Percentiles rank a stretch among this genome's conserved stretches.
Evolutionary conservation across 2,113 vertebrate genomes (phyloP).

Genomic region (Coturnix japonica): DNA sequence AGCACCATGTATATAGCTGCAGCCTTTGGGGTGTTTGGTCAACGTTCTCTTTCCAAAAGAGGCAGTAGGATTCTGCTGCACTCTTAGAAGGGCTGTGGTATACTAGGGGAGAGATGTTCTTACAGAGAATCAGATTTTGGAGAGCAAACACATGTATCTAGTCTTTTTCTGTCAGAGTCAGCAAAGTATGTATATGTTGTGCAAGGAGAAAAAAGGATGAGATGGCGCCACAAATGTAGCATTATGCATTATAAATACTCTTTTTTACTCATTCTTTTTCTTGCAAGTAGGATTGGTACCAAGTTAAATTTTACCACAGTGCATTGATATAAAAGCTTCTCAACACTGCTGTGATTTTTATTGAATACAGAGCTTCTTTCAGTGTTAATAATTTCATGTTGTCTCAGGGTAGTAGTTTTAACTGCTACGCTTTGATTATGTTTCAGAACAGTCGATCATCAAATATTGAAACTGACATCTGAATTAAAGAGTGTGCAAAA

Average conservation of each 20-base stretch:
- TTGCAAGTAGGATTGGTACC: neutral
- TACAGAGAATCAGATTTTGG: neutral
- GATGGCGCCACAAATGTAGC: neutral
- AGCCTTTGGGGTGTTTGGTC: neutral
- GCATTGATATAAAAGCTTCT: neutral
- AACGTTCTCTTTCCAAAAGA: neutral
- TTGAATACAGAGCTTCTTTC: neutral
- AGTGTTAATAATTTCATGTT: neutral
- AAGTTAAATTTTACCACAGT: neutral
- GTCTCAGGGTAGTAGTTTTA: constrained; percentile 44
- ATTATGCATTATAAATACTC: neutral
- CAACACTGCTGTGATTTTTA: neutral
- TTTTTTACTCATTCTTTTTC: neutral
- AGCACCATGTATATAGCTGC: fast-evolving
- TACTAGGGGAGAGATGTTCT: neutral
- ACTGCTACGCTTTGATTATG: constrained; percentile 56
- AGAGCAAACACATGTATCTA: neutral
- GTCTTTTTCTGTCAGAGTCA: neutral
- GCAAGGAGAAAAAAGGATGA: neutral
- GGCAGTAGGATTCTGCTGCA: neutral
- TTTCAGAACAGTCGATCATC: constrained; percentile 72
- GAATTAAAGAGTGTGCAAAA: constrained; percentile 3
- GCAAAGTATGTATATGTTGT: neutral
- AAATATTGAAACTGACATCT: constrained; percentile 52
- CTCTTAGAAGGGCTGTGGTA: neutral